phyloP scores from a whole-genome alignment of 2,888 invertebrate species.

The Pseudococcus viburni region DNA sequence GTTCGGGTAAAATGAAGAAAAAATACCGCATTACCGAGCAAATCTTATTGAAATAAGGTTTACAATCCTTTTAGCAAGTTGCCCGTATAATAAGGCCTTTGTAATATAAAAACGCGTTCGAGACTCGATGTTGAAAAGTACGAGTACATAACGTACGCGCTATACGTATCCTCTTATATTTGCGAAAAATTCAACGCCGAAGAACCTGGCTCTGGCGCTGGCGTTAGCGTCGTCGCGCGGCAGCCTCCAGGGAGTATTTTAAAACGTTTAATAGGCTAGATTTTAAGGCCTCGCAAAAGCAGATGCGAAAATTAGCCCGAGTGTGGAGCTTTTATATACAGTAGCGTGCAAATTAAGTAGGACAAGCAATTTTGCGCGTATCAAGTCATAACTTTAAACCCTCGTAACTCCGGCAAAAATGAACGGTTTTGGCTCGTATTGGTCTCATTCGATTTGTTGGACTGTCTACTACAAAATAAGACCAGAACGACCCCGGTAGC shows the following conservation, averaged over 20 bases:
- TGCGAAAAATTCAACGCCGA: background rate
- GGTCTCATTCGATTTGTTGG: too few relatives aligned
- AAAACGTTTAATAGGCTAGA: slow-evolving; percentile 1
- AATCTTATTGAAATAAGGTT: slow-evolving; percentile 43
- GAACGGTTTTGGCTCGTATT: too few relatives aligned
- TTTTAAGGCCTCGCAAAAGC: background rate
- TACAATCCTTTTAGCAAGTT: slow-evolving; percentile 26
- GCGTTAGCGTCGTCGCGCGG: background rate
- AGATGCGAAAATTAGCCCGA: slow-evolving; percentile 7
- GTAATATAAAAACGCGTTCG: background rate
- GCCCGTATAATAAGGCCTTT: slow-evolving; percentile 9
- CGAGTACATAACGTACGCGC: background rate
- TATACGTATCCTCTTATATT: background rate
- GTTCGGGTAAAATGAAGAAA: background rate
- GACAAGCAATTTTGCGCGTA: too few relatives aligned
- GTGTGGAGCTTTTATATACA: background rate
- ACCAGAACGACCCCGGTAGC: too few relatives aligned
- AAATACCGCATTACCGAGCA: slow-evolving; percentile 4
- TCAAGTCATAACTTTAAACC: too few relatives aligned
- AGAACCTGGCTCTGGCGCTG: background rate
- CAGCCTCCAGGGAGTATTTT: slow-evolving; percentile 9
- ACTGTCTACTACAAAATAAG: too few relatives aligned
- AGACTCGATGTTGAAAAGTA: background rate
- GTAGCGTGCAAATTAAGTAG: too few relatives aligned
- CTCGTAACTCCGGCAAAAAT: too few relatives aligned